These are phyloP conservation scores for Eurosta solidaginis DNA, from an alignment of 1,140 invertebrate genomes.

Conservation along the genomic window DNA sequence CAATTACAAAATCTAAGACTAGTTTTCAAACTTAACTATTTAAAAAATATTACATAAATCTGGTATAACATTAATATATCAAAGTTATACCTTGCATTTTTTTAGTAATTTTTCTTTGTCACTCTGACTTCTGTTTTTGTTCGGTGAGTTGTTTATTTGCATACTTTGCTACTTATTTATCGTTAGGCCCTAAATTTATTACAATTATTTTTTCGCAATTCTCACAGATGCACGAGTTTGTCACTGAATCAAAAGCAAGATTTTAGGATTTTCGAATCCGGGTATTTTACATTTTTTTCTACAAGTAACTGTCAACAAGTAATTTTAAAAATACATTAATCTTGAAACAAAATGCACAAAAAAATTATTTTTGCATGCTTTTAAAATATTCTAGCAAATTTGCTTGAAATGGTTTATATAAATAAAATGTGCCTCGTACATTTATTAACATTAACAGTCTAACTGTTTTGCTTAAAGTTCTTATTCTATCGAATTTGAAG, in stretches of 20 bases:
- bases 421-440: not conserved
- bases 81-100: not conserved
- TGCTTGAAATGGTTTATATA: not conserved
- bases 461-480: not conserved
- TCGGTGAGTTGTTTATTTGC: too few species aligned
- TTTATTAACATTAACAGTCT: not conserved
- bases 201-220: not conserved
- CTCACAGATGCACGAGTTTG: not conserved
- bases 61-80: not conserved
- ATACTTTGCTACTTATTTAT: not conserved
- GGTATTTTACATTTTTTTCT: not conserved
- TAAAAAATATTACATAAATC: not conserved
- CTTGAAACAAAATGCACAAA: not conserved
- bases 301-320: too few species aligned
- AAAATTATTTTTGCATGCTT: not conserved
- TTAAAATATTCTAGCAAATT: not conserved
- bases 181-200: not conserved
- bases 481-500: not conserved
- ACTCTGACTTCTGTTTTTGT: too few species aligned
- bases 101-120: too few species aligned
- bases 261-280: not conserved
- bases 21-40: not conserved
- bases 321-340: not conserved
- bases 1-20: conserved; percentile 10
- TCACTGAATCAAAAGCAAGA: not conserved